Evolutionary conservation across 2,797 vertebrate species (phyloP).

Genomic region (Coluber constrictor): DNA sequence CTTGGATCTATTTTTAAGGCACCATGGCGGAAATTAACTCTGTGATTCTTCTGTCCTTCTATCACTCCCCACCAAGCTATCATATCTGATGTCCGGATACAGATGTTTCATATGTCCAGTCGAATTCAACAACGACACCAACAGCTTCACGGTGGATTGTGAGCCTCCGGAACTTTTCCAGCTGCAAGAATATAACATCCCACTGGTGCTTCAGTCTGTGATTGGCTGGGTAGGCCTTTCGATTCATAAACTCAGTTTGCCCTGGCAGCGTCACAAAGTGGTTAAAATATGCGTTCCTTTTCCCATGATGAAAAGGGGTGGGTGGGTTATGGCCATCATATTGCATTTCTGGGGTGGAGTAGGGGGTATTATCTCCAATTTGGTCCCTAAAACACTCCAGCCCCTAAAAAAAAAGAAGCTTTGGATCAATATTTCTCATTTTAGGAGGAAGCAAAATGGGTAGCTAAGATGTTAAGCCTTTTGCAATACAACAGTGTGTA

Average conservation of each 20-base stretch:
- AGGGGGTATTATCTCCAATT: neutral
- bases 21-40: neutral
- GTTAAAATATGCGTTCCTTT: neutral
- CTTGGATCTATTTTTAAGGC: neutral
- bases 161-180: slow-evolving; percentile 91
- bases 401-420: neutral
- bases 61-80: slow-evolving; percentile 72
- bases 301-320: rapidly evolving
- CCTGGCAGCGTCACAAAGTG: rapidly evolving
- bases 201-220: slow-evolving; percentile 80
- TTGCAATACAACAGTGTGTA: neutral
- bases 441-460: neutral
- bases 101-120: slow-evolving; percentile 95
- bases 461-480: neutral
- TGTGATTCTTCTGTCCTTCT: neutral
- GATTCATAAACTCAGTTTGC: neutral
- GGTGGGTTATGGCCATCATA: neutral
- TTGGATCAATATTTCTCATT: neutral
- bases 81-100: slow-evolving; percentile 92
- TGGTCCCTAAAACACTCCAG: neutral
- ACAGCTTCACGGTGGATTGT: slow-evolving; percentile 95
- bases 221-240: slow-evolving; percentile 83
- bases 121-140: slow-evolving; percentile 95
- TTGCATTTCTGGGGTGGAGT: neutral
- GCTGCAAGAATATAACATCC: slow-evolving; percentile 89